Evolutionary conservation across 2,888 invertebrate species (phyloP).

Genomic region (Dione juno): DNA sequence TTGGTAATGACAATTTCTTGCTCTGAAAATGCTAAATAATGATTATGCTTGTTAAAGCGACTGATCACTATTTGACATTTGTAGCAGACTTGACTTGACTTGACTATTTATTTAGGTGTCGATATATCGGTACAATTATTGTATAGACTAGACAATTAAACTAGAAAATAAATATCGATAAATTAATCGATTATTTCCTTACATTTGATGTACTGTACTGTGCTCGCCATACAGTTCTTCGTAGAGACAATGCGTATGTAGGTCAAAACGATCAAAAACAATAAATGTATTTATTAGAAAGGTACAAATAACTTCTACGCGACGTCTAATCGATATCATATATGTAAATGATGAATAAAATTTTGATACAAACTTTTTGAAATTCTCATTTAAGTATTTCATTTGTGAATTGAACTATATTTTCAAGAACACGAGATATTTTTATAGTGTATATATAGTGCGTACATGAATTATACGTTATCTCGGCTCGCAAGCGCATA

Average conservation of each 20-base stretch:
- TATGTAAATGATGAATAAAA: slow-evolving; percentile 8
- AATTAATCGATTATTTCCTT: slow-evolving; percentile 7
- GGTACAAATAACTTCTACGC: slow-evolving; percentile 31
- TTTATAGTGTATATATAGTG: slow-evolving; percentile 20
- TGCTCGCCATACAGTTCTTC: slow-evolving; percentile 34
- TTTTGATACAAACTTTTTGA: slow-evolving; percentile 28
- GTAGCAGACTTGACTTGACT: not conserved
- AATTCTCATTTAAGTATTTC: slow-evolving; percentile 13
- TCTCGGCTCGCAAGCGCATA: no score
- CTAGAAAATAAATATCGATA: slow-evolving; percentile 18
- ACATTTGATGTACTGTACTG: slow-evolving; percentile 20
- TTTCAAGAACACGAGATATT: slow-evolving; percentile 24
- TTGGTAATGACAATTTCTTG: not conserved
- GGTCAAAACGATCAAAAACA: not conserved
- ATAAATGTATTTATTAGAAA: slow-evolving; percentile 18
- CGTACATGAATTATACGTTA: not conserved
- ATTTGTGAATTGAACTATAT: slow-evolving; percentile 14
- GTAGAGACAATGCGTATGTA: slow-evolving; percentile 10
- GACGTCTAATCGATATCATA: slow-evolving; percentile 17
- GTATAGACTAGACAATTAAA: slow-evolving; percentile 20
- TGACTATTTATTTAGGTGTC: slow-evolving; percentile 11
- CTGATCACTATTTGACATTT: not conserved
- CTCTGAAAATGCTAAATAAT: not conserved
- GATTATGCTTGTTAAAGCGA: not conserved
- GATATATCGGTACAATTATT: not conserved